A percentile compares a stretch with the other conserved stretches of the same genome.
phyloP scores from a whole-genome alignment of 2,113 vertebrate species.

The Telmatochromis bifrenatus region DNA sequence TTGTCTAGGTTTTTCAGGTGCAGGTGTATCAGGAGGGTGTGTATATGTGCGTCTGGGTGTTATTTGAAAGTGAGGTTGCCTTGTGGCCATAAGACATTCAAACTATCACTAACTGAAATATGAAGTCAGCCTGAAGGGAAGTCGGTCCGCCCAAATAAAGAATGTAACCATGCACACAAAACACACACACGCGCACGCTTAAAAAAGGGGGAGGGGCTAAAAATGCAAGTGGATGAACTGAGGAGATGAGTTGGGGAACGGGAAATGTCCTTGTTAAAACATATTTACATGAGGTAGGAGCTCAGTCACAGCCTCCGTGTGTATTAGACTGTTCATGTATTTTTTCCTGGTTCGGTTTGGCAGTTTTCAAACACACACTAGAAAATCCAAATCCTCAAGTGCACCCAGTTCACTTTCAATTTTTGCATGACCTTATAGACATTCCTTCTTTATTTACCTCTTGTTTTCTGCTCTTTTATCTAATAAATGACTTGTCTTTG shows the following conservation, averaged over 20 bases:
- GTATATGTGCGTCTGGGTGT: background rate
- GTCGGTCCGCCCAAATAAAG: background rate
- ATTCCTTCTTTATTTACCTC: background rate
- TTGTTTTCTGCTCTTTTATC: background rate
- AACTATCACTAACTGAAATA: background rate
- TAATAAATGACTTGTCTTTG: background rate
- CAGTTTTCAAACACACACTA: background rate
- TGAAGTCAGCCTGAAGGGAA: background rate
- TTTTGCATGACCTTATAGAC: background rate
- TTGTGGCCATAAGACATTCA: background rate
- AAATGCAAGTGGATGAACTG: background rate
- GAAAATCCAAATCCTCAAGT: background rate
- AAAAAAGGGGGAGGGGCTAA: background rate
- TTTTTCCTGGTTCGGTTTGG: background rate
- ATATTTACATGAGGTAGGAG: background rate
- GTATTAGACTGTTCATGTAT: background rate
- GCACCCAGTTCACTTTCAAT: background rate
- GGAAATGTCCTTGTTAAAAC: background rate
- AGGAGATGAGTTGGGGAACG: background rate
- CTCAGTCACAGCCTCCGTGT: background rate
- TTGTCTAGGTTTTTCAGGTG: background rate
- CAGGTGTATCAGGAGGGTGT: background rate
- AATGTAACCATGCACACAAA: background rate
- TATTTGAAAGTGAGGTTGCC: background rate
- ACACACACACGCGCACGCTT: fast-evolving